These are phyloP conservation scores for Montifringilla adamsi DNA, from an alignment of 2,113 vertebrate species.

Conservation along the genomic window DNA sequence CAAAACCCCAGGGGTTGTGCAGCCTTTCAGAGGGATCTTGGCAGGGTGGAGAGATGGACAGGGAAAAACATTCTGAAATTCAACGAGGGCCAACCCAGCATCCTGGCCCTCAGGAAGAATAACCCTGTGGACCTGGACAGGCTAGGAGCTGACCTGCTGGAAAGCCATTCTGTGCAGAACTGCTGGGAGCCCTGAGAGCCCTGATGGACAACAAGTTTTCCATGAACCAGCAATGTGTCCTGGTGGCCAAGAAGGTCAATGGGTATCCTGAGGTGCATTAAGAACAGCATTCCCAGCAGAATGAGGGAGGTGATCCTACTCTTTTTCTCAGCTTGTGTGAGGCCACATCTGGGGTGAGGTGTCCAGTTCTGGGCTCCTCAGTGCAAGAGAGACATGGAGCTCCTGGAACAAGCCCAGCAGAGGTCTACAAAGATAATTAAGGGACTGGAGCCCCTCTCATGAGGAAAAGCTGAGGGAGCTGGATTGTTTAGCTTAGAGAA, in stretches of 20 bases:
- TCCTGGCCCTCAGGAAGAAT: not conserved
- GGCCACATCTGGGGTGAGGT: not conserved
- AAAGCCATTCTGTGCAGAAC: not conserved
- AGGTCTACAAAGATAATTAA: not conserved
- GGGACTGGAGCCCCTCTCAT: not conserved
- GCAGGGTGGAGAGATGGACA: not conserved
- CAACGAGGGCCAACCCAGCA: rapidly evolving
- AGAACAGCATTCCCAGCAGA: not conserved
- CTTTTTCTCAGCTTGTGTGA: not conserved
- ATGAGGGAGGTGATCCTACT: not conserved
- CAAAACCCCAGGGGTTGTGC: not conserved
- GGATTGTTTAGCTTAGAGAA: not conserved
- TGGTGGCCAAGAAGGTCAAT: not conserved
- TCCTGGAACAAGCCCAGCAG: not conserved
- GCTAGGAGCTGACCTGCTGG: not conserved
- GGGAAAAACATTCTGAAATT: not conserved
- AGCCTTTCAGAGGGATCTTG: not conserved
- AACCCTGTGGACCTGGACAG: rapidly evolving
- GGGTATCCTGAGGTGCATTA: not conserved
- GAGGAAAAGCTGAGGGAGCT: not conserved
- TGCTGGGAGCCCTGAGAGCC: not conserved
- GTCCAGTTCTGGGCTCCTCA: not conserved
- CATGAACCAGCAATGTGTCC: not conserved
- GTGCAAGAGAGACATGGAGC: not conserved
- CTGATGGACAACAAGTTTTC: not conserved